Conservation (phyloP, 2,797 vertebrate species). For the Pseudomugil gertrudae region DNA sequence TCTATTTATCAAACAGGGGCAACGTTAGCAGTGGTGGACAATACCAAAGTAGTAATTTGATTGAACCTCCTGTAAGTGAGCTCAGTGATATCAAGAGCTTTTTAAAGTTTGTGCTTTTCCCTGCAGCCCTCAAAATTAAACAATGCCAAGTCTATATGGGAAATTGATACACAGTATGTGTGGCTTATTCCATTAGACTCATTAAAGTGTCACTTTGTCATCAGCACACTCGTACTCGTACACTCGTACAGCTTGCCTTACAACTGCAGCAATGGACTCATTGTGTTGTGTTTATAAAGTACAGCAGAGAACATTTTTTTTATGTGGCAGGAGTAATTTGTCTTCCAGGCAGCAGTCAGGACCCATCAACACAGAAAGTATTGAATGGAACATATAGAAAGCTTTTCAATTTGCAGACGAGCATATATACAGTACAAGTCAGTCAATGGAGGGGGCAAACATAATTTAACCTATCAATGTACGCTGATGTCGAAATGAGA, state of each 20-base stretch:
- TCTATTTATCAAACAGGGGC: slow-evolving; percentile 30
- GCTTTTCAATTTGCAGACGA: slow-evolving; percentile 18
- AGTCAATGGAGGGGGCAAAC: slow-evolving; percentile 15
- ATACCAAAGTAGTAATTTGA: slow-evolving; percentile 66
- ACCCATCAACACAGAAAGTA: slow-evolving; percentile 50
- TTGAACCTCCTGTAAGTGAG: slow-evolving; percentile 58
- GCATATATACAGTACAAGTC: slow-evolving; percentile 11
- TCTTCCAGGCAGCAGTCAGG: slow-evolving; percentile 68
- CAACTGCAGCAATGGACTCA: slow-evolving; percentile 66
- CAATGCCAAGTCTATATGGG: slow-evolving; percentile 52
- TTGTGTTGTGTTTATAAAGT: slow-evolving; percentile 61
- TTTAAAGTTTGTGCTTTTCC: slow-evolving; percentile 43
- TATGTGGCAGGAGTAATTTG: slow-evolving; percentile 63
- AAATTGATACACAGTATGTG: slow-evolving; percentile 67
- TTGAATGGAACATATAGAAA: slow-evolving; percentile 39
- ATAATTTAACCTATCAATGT: slow-evolving; percentile 24
- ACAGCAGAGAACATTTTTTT: slow-evolving; percentile 54
- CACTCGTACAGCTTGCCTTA: slow-evolving; percentile 55
- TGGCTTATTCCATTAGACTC: slow-evolving; percentile 74
- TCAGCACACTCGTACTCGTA: slow-evolving; percentile 54
- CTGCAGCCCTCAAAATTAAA: slow-evolving; percentile 25
- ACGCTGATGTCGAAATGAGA: slow-evolving; percentile 4
- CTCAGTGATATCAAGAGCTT: slow-evolving; percentile 47
- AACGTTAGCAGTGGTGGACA: slow-evolving; percentile 31
- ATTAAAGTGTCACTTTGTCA: slow-evolving; percentile 78